Evolutionary conservation across 2,888 invertebrate genomes (phyloP).

Genomic region (Malachius bipustulatus): DNA sequence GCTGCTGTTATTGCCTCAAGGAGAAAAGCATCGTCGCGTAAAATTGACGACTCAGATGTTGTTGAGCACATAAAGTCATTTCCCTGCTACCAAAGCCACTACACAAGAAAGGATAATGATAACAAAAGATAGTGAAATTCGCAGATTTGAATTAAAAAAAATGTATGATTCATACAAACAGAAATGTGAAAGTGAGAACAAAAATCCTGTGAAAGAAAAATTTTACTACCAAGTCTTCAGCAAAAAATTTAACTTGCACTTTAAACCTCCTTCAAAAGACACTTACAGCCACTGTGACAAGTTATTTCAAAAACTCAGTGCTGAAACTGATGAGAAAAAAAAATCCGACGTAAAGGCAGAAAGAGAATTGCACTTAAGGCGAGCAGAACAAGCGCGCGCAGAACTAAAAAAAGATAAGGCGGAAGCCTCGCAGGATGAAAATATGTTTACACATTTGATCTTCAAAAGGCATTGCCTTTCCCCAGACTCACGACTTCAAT

Average conservation of each 20-base stretch:
- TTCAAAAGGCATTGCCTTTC: not conserved
- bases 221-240: conserved; percentile 5
- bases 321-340: conserved; percentile 7
- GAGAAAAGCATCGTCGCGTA: conserved; percentile 7
- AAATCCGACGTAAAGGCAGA: conserved; percentile 7
- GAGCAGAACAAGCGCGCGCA: no score
- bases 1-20: conserved; percentile 4
- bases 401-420: conserved; percentile 7
- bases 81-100: no score
- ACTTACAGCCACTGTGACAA: conserved; percentile 8
- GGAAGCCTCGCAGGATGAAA: conserved; percentile 6
- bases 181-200: no score
- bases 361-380: conserved; percentile 6
- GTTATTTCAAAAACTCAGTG: conserved; percentile 8
- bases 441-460: conserved; percentile 6
- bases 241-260: no score
- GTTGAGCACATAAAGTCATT: no score
- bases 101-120: no score
- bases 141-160: no score
- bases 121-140: no score
- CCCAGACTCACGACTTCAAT: not conserved
- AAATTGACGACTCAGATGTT: no score
- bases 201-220: conserved; percentile 6
- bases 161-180: no score
- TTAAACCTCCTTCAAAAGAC: conserved; percentile 6